Conservation (phyloP, 2,797 vertebrate genomes). For the Pteropus rufus region DNA sequence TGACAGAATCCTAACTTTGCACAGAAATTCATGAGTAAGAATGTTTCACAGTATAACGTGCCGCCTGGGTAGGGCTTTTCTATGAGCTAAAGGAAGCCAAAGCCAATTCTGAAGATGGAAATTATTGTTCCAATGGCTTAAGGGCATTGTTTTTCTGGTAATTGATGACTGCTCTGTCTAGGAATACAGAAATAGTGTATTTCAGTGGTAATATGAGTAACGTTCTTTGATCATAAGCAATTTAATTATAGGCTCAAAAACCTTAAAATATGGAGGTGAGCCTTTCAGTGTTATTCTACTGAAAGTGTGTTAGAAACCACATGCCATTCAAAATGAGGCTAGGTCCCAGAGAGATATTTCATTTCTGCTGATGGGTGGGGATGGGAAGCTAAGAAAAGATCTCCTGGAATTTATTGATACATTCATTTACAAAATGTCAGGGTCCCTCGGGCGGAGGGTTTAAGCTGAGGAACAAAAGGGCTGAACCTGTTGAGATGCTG, state of each 20-base stretch:
- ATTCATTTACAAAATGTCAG: neutral
- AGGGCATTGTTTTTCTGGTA: neutral
- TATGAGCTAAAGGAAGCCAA: slow-evolving; percentile 15
- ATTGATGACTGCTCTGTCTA: slow-evolving; percentile 12
- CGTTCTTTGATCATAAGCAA: slow-evolving; percentile 1
- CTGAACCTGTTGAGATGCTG: neutral
- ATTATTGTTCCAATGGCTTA: neutral
- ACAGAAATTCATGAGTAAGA: neutral
- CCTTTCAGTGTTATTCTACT: neutral
- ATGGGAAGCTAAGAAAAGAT: neutral
- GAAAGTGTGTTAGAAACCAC: slow-evolving; percentile 19
- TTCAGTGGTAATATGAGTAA: neutral
- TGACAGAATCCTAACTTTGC: neutral
- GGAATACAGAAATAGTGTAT: neutral
- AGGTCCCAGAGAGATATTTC: neutral
- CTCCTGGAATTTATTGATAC: slow-evolving; percentile 34
- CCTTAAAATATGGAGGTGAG: neutral
- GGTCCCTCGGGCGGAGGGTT: neutral
- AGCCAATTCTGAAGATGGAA: slow-evolving; percentile 13
- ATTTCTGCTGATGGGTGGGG: slow-evolving; percentile 1
- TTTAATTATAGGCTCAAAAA: slow-evolving; percentile 47
- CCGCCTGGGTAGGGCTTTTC: neutral
- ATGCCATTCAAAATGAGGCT: slow-evolving; percentile 12
- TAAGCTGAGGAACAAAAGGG: neutral
- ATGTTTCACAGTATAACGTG: neutral